Conservation (phyloP, 2,888 invertebrate species). For the Ypsolopha scabrella region DNA sequence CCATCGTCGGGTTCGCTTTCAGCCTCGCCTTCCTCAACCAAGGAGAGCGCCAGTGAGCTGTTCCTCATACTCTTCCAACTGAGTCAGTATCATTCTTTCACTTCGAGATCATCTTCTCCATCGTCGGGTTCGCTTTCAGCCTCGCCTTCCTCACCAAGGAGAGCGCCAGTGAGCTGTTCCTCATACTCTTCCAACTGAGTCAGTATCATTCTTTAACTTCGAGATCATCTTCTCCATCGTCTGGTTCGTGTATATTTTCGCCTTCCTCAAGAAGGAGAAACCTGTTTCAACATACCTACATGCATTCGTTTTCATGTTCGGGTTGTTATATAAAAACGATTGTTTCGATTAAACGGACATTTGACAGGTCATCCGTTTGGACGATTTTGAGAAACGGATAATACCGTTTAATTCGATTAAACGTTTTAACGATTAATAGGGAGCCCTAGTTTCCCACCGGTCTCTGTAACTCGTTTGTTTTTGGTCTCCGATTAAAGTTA, state of each 20-base stretch:
- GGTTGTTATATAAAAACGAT: too few relatives aligned
- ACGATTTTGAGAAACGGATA: too few relatives aligned
- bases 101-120: slow-evolving; percentile 46
- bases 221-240: slow-evolving; percentile 53
- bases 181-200: slow-evolving; percentile 56
- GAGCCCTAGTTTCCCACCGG: too few relatives aligned
- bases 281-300: too few relatives aligned
- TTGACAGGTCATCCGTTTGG: too few relatives aligned
- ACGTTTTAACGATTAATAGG: too few relatives aligned
- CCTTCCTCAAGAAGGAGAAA: slow-evolving; percentile 47
- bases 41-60: slow-evolving; percentile 49
- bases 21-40: slow-evolving; percentile 36
- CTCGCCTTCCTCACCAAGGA: slow-evolving; percentile 49
- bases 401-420: too few relatives aligned
- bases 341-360: too few relatives aligned
- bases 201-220: slow-evolving; percentile 20
- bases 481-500: too few relatives aligned
- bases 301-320: too few relatives aligned
- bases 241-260: slow-evolving; percentile 51
- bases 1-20: background rate
- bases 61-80: slow-evolving; percentile 56
- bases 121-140: slow-evolving; percentile 51
- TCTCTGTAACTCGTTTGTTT: too few relatives aligned
- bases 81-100: slow-evolving; percentile 29
- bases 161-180: slow-evolving; percentile 50